Evolutionary conservation across 1,140 invertebrate genomes (phyloP).

Genomic region (Drosophila biarmipes): DNA sequence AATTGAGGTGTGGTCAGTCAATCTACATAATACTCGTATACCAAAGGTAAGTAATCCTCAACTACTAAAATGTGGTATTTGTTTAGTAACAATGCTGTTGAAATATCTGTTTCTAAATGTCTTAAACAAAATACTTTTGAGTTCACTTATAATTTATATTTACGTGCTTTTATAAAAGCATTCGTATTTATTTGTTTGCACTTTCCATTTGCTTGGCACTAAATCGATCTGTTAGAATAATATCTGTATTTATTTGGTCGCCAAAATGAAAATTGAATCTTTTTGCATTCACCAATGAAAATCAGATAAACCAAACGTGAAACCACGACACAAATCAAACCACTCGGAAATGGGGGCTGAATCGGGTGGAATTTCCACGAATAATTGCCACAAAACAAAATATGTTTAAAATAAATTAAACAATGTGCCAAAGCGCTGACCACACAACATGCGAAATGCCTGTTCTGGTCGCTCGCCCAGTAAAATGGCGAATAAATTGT

Average conservation of each 20-base stretch:
- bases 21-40: no score
- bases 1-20: no score
- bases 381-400: slow-evolving; percentile 66
- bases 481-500: slow-evolving; percentile 71
- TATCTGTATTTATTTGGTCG: slow-evolving; percentile 14
- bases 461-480: slow-evolving; percentile 19
- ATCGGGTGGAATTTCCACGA: slow-evolving; percentile 20
- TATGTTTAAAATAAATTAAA: slow-evolving; percentile 74
- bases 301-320: slow-evolving; percentile 42
- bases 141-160: background rate
- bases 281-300: slow-evolving; percentile 15
- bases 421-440: slow-evolving; percentile 68
- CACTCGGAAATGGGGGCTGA: slow-evolving; percentile 16
- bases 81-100: no score
- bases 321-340: slow-evolving; percentile 62
- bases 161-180: background rate
- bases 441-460: slow-evolving; percentile 58
- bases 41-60: no score
- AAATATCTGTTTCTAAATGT: no score
- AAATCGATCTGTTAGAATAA: slow-evolving; percentile 20
- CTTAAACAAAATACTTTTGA: no score
- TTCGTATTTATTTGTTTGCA: background rate
- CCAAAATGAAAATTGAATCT: slow-evolving; percentile 43
- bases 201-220: slow-evolving; percentile 15
- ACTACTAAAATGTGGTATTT: no score